A percentile compares a stretch with the other conserved stretches of the same genome.
These are phyloP conservation scores for Bombus consobrinus DNA, from an alignment of 1,140 invertebrate genomes.

Conservation along the genomic window DNA sequence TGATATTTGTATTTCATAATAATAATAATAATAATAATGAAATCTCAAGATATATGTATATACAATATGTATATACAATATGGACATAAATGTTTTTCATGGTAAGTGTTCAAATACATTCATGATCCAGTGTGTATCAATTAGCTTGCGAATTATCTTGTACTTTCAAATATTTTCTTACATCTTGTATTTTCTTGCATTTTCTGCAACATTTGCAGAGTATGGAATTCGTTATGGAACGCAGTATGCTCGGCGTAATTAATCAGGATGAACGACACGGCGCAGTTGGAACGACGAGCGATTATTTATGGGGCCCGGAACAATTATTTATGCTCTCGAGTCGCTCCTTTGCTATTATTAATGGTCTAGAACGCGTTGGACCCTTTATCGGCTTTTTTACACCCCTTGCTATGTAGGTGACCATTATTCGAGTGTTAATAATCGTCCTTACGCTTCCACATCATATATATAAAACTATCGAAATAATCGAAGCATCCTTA, in stretches of 20 bases:
- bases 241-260: background rate
- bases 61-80: too few relatives aligned
- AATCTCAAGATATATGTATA: too few relatives aligned
- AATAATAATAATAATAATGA: too few relatives aligned
- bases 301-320: conserved; percentile 28
- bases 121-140: background rate
- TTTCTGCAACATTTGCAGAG: background rate
- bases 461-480: background rate
- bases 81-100: background rate
- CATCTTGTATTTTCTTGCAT: background rate
- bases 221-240: background rate
- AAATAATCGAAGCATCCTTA: background rate
- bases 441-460: background rate
- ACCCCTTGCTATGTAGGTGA: background rate
- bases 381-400: conserved; percentile 29
- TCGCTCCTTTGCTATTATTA: conserved; percentile 25
- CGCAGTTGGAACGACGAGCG: background rate
- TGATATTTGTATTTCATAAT: too few relatives aligned
- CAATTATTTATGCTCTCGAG: conserved; percentile 10
- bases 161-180: background rate
- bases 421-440: conserved; percentile 17
- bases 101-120: background rate
- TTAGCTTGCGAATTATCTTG: too few relatives aligned
- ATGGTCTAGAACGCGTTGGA: background rate
- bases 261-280: background rate